phyloP scores from a whole-genome alignment of 2,888 invertebrate species.

The Orthonevra nobilis region DNA sequence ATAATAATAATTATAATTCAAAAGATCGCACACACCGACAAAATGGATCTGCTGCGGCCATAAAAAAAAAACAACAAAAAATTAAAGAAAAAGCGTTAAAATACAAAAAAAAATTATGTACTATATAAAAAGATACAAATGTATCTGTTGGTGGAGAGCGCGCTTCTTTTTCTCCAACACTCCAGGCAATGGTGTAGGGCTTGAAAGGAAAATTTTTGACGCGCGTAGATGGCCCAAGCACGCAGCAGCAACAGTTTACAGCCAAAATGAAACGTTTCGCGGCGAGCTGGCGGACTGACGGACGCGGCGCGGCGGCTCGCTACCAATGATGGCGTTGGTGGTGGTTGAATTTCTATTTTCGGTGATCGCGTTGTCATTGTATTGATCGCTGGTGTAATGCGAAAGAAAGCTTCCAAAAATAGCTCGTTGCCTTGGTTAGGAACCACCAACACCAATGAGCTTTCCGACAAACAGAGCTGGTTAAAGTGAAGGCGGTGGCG shows the following conservation, averaged over 20 bases:
- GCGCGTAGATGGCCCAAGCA: slow-evolving; percentile 5
- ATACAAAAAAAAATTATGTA: slow-evolving; percentile 22
- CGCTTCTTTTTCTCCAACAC: slow-evolving; percentile 21
- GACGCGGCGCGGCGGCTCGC: too few species aligned
- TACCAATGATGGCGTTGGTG: too few species aligned
- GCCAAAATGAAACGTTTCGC: slow-evolving; percentile 49
- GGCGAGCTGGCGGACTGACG: slow-evolving; percentile 41
- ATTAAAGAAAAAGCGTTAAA: too few species aligned
- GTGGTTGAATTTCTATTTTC: slow-evolving; percentile 65
- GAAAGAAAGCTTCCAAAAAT: slow-evolving; percentile 70
- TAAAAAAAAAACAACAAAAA: slow-evolving; percentile 15
- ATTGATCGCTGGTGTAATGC: slow-evolving; percentile 33
- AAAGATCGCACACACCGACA: slow-evolving; percentile 18
- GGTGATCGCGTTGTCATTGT: slow-evolving; percentile 53
- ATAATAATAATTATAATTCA: neutral
- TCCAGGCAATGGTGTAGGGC: neutral
- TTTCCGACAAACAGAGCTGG: too few species aligned
- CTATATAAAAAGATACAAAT: neutral
- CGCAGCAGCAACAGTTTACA: slow-evolving; percentile 29
- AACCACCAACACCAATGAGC: slow-evolving; percentile 37
- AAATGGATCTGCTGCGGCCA: neutral
- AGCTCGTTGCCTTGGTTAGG: slow-evolving; percentile 47
- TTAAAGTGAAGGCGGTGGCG: neutral
- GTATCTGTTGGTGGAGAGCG: slow-evolving; percentile 12
- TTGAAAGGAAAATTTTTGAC: slow-evolving; percentile 31